Conservation (phyloP, 2,888 invertebrate genomes). For the Dysmachus trigonus region DNA sequence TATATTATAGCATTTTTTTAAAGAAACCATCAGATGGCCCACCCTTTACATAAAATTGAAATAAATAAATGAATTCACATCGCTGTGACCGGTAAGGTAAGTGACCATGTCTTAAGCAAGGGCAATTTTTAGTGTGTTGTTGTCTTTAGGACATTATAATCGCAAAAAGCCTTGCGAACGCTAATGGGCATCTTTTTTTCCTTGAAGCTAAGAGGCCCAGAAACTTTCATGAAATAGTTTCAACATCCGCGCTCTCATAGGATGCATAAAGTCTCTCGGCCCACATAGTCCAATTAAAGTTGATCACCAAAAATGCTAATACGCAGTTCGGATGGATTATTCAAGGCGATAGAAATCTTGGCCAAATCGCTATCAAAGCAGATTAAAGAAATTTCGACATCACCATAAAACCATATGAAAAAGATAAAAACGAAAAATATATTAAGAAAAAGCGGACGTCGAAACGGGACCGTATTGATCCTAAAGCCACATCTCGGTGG, state of each 20-base stretch:
- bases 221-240: background rate
- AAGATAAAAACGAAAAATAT: background rate
- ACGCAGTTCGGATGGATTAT: background rate
- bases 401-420: background rate
- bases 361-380: constrained; percentile 19
- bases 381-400: background rate
- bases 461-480: constrained; percentile 35
- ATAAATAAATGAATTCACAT: background rate
- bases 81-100: background rate
- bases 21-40: too few species aligned
- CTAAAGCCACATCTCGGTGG: constrained; percentile 5
- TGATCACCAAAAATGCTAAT: constrained; percentile 21
- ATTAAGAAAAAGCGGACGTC: background rate
- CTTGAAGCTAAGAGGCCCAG: background rate
- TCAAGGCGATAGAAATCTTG: constrained; percentile 26
- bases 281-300: background rate
- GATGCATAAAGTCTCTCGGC: background rate
- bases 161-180: background rate
- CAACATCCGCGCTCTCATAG: background rate
- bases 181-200: background rate
- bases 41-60: too few species aligned
- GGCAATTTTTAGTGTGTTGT: background rate
- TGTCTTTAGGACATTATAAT: background rate
- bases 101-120: background rate
- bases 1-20: too few species aligned